Conservation (phyloP, 2,797 vertebrate species). For the Orestias chungarensis region DNA sequence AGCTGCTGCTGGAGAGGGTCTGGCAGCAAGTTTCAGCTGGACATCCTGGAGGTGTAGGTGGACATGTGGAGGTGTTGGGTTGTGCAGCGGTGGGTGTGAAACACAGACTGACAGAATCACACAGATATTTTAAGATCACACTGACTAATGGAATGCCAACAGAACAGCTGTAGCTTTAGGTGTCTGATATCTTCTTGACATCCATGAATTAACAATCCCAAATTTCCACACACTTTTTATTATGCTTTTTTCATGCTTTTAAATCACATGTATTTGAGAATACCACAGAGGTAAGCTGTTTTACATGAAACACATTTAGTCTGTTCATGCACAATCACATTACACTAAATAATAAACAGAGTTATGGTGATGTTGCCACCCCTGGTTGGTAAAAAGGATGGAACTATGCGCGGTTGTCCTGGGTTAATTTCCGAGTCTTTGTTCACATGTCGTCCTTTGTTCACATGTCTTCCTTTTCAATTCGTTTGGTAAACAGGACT, state of each 20-base stretch:
- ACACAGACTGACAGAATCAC: not conserved
- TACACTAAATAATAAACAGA: not conserved
- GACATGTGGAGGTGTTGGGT: not conserved
- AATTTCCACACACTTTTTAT: not conserved
- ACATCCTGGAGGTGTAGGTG: slow-evolving; percentile 1
- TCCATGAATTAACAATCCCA: not conserved
- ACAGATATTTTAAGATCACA: not conserved
- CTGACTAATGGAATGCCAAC: not conserved
- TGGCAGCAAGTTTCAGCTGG: not conserved
- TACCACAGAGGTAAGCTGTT: not conserved
- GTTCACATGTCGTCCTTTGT: no score
- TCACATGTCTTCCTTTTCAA: no score
- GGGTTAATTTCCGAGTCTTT: no score
- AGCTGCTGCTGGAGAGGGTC: not conserved
- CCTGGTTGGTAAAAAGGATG: not conserved
- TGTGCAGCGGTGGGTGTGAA: not conserved
- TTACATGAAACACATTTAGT: not conserved
- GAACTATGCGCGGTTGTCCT: not conserved
- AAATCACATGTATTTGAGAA: not conserved
- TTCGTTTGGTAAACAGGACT: no score
- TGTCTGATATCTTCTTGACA: slow-evolving; percentile 7
- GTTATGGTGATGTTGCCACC: not conserved
- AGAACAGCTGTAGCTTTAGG: slow-evolving; percentile 1
- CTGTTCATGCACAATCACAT: not conserved
- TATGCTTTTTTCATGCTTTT: not conserved